Base-by-base conservation (phyloP, 2,888 invertebrate genomes). In the Agonopterix alstromeriana region DNA sequence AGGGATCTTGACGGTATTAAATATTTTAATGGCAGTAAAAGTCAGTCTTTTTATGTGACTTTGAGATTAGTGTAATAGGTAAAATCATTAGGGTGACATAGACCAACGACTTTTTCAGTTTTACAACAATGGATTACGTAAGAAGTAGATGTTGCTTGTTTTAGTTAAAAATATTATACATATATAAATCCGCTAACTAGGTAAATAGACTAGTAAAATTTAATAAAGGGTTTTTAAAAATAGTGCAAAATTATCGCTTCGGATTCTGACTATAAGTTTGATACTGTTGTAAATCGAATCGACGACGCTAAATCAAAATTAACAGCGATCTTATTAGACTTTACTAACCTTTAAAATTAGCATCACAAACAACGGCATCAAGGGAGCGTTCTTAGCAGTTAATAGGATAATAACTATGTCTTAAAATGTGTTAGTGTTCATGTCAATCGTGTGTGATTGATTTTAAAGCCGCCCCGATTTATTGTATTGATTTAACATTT, bases 21-120 rank as follows among this genome's bases (percentile, higher is more conserved):
- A 85, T 83, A 83, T 87, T 87, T 87, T 87, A 87, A 86, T 66
- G 81, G 77, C 72, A 77, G 66, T 85, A 80, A 87, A 86, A 78
- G 69, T 67, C 61, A 65, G 70, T 84, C 27, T 86, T 86, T 84
- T 81, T 84, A 78, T 76, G 65, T 70, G 61, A 63, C 73, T 77
- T 67, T 51, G 60, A 80, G 82, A 82, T 87, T 86, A 86, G 77
- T 70, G 71, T 85, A 83, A 86, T 84, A 82, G 82, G 77, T 69
- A 63, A 70, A 75, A 78, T 83, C 74, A 78, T 81, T 81, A 77
- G 65, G 75, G 78, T 68, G 73, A 71, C 70, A 69, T 55, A 64
- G 73, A 73, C 70, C 71, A 66, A 67, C 61, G 69, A 69, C 66
- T 70, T 73, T 70, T 58, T 62, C 61, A 55, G 11, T 41, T 27